Conservation (phyloP, 92 coral and sea anemone species). For the Zoanthus solanderi region DNA sequence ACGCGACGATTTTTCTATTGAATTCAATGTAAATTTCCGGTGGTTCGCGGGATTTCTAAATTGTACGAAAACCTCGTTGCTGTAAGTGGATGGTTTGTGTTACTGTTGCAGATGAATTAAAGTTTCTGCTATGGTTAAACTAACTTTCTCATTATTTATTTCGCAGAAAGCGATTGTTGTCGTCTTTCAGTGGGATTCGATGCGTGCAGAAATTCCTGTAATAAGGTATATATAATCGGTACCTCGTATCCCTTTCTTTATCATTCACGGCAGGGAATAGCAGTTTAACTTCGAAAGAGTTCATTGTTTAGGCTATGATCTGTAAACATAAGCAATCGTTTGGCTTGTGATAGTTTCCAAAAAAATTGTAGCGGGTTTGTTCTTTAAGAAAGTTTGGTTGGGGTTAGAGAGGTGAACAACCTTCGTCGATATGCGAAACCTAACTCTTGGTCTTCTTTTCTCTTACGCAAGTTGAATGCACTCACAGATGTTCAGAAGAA, state of each 20-base stretch:
- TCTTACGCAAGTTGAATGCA: slow-evolving; percentile 76
- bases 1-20: slow-evolving; percentile 87
- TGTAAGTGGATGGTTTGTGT: slow-evolving; percentile 16
- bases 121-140: not conserved
- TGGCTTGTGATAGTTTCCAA: slow-evolving; percentile 31
- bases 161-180: slow-evolving; percentile 90
- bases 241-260: slow-evolving; percentile 69
- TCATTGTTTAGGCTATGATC: slow-evolving; percentile 38
- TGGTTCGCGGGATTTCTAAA: slow-evolving; percentile 55
- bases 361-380: slow-evolving; percentile 12
- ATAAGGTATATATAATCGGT: slow-evolving; percentile 74
- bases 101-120: not conserved
- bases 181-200: slow-evolving; percentile 78
- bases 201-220: slow-evolving; percentile 89
- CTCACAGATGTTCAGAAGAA: slow-evolving; percentile 81
- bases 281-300: slow-evolving; percentile 47
- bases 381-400: not conserved
- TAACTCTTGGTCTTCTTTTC: slow-evolving; percentile 51
- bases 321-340: slow-evolving; percentile 37
- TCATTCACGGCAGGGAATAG: slow-evolving; percentile 87
- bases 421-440: slow-evolving; percentile 5
- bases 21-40: slow-evolving; percentile 99
- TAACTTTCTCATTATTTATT: slow-evolving; percentile 47
- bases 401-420: slow-evolving; percentile 1
- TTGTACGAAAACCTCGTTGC: slow-evolving; percentile 26